Evolutionary conservation across 2,888 invertebrate species (phyloP).

Genomic region (Mesodorylaimus sp.): DNA sequence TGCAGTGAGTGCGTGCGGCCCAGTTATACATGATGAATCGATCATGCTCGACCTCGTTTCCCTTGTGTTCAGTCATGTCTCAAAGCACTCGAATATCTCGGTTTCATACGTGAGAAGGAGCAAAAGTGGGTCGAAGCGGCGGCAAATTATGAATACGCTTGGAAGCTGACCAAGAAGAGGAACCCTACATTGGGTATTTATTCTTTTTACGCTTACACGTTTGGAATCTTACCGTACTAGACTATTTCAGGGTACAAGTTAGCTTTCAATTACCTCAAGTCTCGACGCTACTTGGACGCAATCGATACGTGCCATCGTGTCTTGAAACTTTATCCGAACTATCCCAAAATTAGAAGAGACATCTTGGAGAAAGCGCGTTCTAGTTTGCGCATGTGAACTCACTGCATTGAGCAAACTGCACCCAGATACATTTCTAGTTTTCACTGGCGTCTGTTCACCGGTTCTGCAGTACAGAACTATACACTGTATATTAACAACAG

Average conservation of each 20-base stretch:
- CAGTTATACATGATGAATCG: not conserved
- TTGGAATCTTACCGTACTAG: not conserved
- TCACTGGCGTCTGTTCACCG: too few relatives aligned
- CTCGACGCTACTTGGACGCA: conserved; percentile 68
- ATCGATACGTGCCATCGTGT: conserved; percentile 63
- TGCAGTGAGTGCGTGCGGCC: conserved; percentile 26
- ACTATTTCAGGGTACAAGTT: conserved; percentile 54
- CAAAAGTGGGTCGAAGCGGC: conserved; percentile 70
- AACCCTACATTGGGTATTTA: conserved; percentile 55
- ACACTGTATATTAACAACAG: too few relatives aligned
- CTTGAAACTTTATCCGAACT: conserved; percentile 49
- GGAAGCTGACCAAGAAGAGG: conserved; percentile 58
- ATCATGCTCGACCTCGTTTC: conserved; percentile 3
- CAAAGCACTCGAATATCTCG: conserved; percentile 70
- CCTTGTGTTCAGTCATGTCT: conserved; percentile 51
- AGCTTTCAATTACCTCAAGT: conserved; percentile 73
- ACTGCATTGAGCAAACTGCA: too few relatives aligned
- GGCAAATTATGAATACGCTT: conserved; percentile 60
- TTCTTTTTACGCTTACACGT: not conserved
- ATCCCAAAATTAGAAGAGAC: conserved; percentile 74
- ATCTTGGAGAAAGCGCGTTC: conserved; percentile 59
- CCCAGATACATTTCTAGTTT: too few relatives aligned
- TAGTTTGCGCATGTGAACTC: conserved; percentile 31
- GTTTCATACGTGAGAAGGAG: conserved; percentile 72
- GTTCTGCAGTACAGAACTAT: too few relatives aligned